These are phyloP conservation scores for Phenganax stokvisi DNA, from an alignment of 92 coral and sea anemone genomes.

Conservation along the genomic window DNA sequence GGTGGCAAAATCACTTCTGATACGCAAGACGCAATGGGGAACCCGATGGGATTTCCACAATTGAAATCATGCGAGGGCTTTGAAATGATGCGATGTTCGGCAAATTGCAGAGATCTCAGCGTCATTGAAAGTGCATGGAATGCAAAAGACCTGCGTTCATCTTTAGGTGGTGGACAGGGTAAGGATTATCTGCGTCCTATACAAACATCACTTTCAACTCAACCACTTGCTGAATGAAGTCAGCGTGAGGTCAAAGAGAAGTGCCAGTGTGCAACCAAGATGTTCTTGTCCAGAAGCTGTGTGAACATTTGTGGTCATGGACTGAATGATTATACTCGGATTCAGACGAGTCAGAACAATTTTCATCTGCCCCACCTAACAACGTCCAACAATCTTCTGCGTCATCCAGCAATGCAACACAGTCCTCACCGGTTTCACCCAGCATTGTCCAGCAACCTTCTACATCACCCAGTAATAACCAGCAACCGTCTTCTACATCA, in stretches of 20 bases:
- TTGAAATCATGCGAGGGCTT: slow-evolving; percentile 12
- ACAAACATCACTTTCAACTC: slow-evolving; percentile 17
- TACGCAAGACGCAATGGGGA: slow-evolving; percentile 4
- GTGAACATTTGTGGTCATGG: slow-evolving; percentile 27
- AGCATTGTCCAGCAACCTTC: too few species aligned
- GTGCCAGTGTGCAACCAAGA: slow-evolving; percentile 31
- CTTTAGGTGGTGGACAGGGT: too few species aligned
- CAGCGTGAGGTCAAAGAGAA: slow-evolving; percentile 13
- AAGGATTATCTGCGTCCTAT: slow-evolving; percentile 14
- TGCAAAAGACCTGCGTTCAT: background rate
- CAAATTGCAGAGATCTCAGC: slow-evolving; percentile 23
- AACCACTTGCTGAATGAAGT: slow-evolving; percentile 3
- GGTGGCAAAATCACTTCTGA: too few species aligned
- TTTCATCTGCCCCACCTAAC: too few species aligned
- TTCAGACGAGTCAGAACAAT: too few species aligned
- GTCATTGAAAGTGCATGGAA: slow-evolving; percentile 17
- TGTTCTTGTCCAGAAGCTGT: slow-evolving; percentile 20
- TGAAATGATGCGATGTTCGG: slow-evolving; percentile 22
- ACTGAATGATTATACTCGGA: slow-evolving; percentile 10
- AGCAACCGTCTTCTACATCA: too few species aligned
- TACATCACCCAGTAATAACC: too few species aligned
- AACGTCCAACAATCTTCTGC: too few species aligned
- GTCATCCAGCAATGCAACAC: too few species aligned
- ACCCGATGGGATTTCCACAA: slow-evolving; percentile 11
- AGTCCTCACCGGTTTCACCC: too few species aligned